Percentiles rank a stretch among this genome's conserved stretches.
phyloP scores from a whole-genome alignment of 2,797 vertebrate genomes.

The Amblyopsis hoosieri region DNA sequence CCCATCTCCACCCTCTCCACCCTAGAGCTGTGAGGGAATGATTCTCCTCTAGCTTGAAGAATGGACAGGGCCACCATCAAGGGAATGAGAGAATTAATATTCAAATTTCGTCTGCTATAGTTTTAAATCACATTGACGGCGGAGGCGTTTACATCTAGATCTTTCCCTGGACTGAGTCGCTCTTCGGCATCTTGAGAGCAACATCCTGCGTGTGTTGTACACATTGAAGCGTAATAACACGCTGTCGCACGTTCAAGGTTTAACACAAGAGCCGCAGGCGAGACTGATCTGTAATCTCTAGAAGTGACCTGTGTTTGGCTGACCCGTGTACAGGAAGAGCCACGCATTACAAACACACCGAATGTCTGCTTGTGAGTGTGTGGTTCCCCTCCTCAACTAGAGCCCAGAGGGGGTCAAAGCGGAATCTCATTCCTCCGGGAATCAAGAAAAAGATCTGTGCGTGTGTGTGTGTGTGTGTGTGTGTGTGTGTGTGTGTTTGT shows the following conservation, averaged over 20 bases:
- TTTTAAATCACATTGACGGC: conserved; percentile 50
- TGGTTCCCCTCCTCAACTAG: not conserved
- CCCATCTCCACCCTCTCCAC: conserved; percentile 39
- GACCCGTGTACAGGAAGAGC: conserved; percentile 17
- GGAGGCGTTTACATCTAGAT: conserved; percentile 46
- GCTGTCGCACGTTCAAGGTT: too few species aligned
- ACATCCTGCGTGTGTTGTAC: too few species aligned
- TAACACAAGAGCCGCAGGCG: too few species aligned
- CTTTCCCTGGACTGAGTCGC: conserved; percentile 37
- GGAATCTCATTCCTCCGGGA: not conserved
- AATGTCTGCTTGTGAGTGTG: conserved; percentile 17
- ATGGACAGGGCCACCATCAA: conserved; percentile 64
- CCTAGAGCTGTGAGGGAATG: conserved; percentile 51
- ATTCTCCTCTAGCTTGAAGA: conserved; percentile 53
- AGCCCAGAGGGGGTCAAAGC: conserved; percentile 28
- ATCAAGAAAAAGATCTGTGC: not conserved
- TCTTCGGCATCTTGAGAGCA: conserved; percentile 41
- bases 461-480: not conserved
- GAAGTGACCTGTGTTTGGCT: conserved; percentile 5
- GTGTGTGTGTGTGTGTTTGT: not conserved
- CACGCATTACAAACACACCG: conserved; percentile 32
- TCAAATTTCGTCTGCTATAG: conserved; percentile 64
- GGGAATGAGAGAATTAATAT: conserved; percentile 61
- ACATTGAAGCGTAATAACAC: too few species aligned
- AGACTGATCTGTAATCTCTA: conserved; percentile 10